Evolutionary conservation across 1,140 invertebrate species (phyloP), one percentile per base, ranked within the genome.

Genomic region (Orchestia grillus): DNA sequence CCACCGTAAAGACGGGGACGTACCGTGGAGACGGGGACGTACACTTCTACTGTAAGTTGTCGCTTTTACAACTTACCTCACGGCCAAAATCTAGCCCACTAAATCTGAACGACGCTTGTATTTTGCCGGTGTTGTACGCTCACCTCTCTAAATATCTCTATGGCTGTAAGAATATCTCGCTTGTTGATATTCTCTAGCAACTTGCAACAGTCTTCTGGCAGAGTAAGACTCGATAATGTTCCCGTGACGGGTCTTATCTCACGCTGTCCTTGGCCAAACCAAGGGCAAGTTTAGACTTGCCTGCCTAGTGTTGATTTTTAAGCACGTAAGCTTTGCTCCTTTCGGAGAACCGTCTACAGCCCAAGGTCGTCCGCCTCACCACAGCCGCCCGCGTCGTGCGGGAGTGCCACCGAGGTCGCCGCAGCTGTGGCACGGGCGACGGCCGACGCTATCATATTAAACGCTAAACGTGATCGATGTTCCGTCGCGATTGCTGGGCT

Each of bases 271-370:
- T 94, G 92, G 43, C 19, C 43, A 94, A 94, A 45, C 92, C 92
- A 94, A 94, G 92, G 92, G 92, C 44, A 94, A 94, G 92, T 94
- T 94, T 94, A 94, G 92, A 44, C 44, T 94, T 94, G 92, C 40
- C 44, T 94, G 40, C 40, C 92, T 44, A 28, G 15, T 90, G 88
- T 90, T 90, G 88, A 90, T 77, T 77, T 77, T 15, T 8, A 77
- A 77, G 62, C 62, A 77, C 62, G 62, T 77, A 77, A 41, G 43
- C 88, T 44, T 90, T 41, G 88, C 43, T 28, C 43, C 88, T 90
- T 90, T 42, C n/a, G 88, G 43, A 44, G 88, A 44, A 44, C 88
- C 88, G 41, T 42, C 41, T 44, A 44, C 88, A 42, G 88, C 88
- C 41, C 88, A 90, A 90, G 88, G 88, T 44, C 41, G 88, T 8